Conservation (phyloP, 1,140 invertebrate genomes). For the Lerema accius region DNA sequence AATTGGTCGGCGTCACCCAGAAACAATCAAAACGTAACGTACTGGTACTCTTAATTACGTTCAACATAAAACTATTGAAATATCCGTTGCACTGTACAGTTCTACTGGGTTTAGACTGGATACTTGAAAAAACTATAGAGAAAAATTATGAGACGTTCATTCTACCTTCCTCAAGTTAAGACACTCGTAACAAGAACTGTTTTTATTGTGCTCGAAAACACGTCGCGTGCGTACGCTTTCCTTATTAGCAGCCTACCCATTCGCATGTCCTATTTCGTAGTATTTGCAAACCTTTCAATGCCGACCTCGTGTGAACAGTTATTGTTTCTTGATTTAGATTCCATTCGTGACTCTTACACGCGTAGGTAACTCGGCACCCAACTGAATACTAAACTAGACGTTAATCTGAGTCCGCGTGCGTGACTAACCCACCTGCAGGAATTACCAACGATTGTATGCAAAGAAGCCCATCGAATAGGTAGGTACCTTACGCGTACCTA, state of each 20-base stretch:
- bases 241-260: slow-evolving; percentile 27
- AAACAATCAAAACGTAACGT: too few relatives aligned
- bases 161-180: too few relatives aligned
- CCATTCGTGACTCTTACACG: slow-evolving; percentile 59
- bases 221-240: slow-evolving; percentile 3
- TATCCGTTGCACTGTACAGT: too few relatives aligned
- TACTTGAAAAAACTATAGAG: too few relatives aligned
- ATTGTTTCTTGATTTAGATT: slow-evolving; percentile 69
- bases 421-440: slow-evolving; percentile 72
- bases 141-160: too few relatives aligned
- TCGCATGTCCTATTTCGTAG: slow-evolving; percentile 54
- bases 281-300: slow-evolving; percentile 68
- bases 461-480: slow-evolving; percentile 50
- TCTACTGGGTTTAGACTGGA: too few relatives aligned
- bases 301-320: slow-evolving; percentile 74
- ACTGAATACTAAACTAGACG: slow-evolving; percentile 69
- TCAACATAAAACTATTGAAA: too few relatives aligned
- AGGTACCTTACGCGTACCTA: slow-evolving; percentile 36
- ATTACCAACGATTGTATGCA: slow-evolving; percentile 78
- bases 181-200: too few relatives aligned
- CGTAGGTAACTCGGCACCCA: slow-evolving; percentile 55
- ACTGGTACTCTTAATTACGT: too few relatives aligned
- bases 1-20: too few relatives aligned
- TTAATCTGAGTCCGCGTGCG: slow-evolving; percentile 63
- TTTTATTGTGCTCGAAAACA: background rate